Percentiles rank a stretch among this genome's conserved stretches.
These are phyloP conservation scores for Lepidotrigona ventralis DNA, from an alignment of 1,140 invertebrate species.

Conservation along the genomic window DNA sequence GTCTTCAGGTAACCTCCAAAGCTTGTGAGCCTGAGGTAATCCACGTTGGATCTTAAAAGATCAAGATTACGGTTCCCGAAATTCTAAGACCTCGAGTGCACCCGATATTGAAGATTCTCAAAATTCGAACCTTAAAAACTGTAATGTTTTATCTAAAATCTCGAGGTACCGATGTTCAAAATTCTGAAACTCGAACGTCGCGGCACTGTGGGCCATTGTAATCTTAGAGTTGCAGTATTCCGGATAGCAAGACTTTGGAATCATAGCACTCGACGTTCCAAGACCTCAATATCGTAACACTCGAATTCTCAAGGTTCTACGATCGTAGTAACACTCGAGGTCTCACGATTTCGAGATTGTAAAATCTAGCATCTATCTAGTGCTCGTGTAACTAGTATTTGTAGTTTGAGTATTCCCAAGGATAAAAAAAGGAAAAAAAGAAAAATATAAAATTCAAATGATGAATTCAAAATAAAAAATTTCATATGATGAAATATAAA, in stretches of 20 bases:
- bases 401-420: too few species aligned
- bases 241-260: not conserved
- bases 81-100: not conserved
- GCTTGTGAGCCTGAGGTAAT: not conserved
- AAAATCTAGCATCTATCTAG: not conserved
- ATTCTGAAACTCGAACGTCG: not conserved
- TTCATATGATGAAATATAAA: too few species aligned
- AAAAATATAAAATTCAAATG: too few species aligned
- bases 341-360: not conserved
- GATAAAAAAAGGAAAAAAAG: too few species aligned
- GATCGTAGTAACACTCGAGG: not conserved
- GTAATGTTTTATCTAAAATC: not conserved
- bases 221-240: not conserved
- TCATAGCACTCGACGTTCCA: not conserved
- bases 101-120: not conserved
- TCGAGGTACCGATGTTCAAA: not conserved
- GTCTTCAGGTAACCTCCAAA: not conserved
- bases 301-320: too few species aligned
- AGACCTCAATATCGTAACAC: too few species aligned
- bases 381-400: not conserved
- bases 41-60: not conserved
- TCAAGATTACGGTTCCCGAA: not conserved
- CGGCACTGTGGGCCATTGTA: not conserved
- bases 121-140: too few species aligned
- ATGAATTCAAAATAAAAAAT: too few species aligned